A percentile compares a stretch with the other conserved stretches of the same genome.
Evolutionary conservation across 2,888 invertebrate species (phyloP).

Genomic region (Sphinx pinastri): DNA sequence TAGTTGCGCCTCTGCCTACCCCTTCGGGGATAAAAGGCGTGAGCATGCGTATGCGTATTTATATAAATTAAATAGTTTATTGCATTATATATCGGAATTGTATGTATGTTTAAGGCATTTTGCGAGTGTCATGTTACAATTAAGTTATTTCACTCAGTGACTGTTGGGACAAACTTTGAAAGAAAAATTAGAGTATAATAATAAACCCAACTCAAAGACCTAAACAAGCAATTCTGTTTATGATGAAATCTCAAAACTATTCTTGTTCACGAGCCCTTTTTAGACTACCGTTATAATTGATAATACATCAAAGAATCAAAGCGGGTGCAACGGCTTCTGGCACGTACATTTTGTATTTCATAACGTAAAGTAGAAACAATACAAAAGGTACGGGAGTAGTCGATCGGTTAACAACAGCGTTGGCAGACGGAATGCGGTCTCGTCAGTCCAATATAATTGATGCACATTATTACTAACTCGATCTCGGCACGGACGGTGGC

Average conservation of each 20-base stretch:
- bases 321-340: conserved; percentile 33
- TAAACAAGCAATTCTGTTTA: too few relatives aligned
- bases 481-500: conserved; percentile 28
- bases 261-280: not conserved
- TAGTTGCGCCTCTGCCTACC: too few relatives aligned
- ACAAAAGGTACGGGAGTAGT: conserved; percentile 47
- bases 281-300: conserved; percentile 16
- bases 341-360: conserved; percentile 38
- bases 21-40: too few relatives aligned
- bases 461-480: conserved; percentile 30
- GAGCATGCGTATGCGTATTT: conserved; percentile 15
- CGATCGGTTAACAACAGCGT: conserved; percentile 50
- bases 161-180: too few relatives aligned
- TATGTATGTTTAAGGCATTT: too few relatives aligned
- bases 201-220: too few relatives aligned
- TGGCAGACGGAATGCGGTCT: conserved; percentile 68
- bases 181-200: too few relatives aligned
- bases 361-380: conserved; percentile 41
- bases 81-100: too few relatives aligned
- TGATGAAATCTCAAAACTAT: too few relatives aligned
- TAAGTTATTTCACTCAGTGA: too few relatives aligned
- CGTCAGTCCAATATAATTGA: conserved; percentile 56
- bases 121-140: not conserved
- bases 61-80: not conserved
- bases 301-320: conserved; percentile 9